Evolutionary conservation across 2,113 vertebrate genomes (phyloP).

Genomic region (Microcebus ravelobensis): DNA sequence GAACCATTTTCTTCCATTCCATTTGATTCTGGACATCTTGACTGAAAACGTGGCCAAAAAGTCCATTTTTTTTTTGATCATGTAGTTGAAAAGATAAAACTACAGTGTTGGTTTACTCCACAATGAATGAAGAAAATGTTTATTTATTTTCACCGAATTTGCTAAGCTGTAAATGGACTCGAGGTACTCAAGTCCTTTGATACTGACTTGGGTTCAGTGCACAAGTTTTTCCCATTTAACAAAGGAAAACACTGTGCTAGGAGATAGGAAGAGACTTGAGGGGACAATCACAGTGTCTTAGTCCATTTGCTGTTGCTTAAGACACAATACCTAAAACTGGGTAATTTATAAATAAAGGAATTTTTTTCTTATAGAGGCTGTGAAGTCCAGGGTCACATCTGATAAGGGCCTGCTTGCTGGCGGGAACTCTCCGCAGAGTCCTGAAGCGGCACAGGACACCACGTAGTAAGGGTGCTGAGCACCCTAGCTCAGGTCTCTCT

Average conservation of each 20-base stretch:
- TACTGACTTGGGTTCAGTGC: not conserved
- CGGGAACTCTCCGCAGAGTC: not conserved
- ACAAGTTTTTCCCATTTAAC: not conserved
- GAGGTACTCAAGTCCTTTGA: not conserved
- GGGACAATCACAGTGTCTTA: not conserved
- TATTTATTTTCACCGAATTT: not conserved
- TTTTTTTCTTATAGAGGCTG: not conserved
- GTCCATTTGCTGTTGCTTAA: not conserved
- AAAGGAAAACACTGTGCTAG: not conserved
- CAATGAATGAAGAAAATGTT: not conserved
- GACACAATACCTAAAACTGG: not conserved
- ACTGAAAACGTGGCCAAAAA: not conserved
- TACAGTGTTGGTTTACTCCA: not conserved
- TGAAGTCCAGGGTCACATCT: not conserved
- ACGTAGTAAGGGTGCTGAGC: not conserved
- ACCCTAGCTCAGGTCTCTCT: not conserved
- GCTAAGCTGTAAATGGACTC: not conserved
- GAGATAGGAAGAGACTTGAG: not conserved
- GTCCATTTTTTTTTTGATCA: not conserved
- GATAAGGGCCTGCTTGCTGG: not conserved
- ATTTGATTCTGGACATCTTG: not conserved
- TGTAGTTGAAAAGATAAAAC: conserved; percentile 32
- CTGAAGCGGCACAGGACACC: not conserved
- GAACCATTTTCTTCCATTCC: not conserved
- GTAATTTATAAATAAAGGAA: not conserved